Conservation (phyloP, 2,888 invertebrate species). For the Aspidiotus rigidus region DNA sequence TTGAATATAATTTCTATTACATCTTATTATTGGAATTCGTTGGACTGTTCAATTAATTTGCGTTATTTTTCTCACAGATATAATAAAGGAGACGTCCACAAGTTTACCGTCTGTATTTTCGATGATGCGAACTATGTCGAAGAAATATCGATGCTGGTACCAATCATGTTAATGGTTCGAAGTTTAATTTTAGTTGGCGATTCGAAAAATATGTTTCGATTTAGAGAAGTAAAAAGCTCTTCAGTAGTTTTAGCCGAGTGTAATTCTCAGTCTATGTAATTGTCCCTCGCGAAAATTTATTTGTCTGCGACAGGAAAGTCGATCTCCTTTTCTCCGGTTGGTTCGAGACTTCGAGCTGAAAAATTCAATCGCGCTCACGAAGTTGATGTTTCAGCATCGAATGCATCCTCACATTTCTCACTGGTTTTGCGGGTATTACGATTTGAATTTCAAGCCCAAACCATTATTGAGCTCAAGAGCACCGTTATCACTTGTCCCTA, state of each 20-base stretch:
- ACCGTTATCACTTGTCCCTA: too few relatives aligned
- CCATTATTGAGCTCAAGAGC: too few relatives aligned
- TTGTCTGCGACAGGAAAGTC: not conserved
- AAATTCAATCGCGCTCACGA: not conserved
- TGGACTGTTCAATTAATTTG: too few relatives aligned
- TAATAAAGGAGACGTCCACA: conserved; percentile 16
- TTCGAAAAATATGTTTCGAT: not conserved
- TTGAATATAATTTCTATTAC: not conserved
- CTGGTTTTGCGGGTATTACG: not conserved
- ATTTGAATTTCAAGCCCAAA: not conserved
- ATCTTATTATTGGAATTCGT: too few relatives aligned
- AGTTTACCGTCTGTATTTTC: conserved; percentile 17
- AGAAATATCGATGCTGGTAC: conserved; percentile 12
- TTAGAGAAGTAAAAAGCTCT: too few relatives aligned
- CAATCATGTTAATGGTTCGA: conserved; percentile 9
- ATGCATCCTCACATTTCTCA: not conserved
- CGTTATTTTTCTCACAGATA: not conserved
- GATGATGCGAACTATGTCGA: conserved; percentile 21
- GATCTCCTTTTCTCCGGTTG: not conserved
- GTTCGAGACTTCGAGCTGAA: not conserved
- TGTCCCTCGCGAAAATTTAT: too few relatives aligned
- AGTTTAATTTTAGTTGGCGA: conserved; percentile 15
- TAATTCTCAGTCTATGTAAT: too few relatives aligned
- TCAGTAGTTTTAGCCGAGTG: too few relatives aligned
- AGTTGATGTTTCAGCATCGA: not conserved